phyloP scores from a whole-genome alignment of 2,797 vertebrate genomes.

The Lepilemur septentrionalis region DNA sequence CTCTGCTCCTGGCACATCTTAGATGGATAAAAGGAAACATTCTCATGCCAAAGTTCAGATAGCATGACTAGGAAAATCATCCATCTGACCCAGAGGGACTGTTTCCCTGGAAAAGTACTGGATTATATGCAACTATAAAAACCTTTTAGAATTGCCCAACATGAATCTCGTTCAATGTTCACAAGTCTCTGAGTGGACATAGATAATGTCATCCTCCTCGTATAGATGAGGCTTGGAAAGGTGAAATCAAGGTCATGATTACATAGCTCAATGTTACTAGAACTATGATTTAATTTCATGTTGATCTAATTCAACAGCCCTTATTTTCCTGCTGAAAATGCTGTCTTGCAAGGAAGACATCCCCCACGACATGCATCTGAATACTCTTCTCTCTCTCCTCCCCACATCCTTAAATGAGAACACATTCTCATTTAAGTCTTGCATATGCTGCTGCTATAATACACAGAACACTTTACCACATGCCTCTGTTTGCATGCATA shows the following conservation, averaged over 20 bases:
- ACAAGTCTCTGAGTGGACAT: not conserved
- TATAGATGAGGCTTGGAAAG: not conserved
- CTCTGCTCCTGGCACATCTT: conserved; percentile 18
- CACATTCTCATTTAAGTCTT: not conserved
- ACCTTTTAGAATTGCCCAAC: not conserved
- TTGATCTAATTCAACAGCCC: not conserved
- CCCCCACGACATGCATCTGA: not conserved
- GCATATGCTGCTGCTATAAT: not conserved
- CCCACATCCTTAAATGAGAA: not conserved
- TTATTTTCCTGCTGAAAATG: conserved; percentile 4
- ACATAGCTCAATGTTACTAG: not conserved
- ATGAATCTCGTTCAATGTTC: not conserved
- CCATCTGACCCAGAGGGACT: not conserved
- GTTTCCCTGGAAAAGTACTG: conserved; percentile 43
- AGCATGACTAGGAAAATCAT: conserved; percentile 28
- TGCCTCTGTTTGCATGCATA: not conserved
- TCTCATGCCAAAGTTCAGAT: conserved; percentile 46
- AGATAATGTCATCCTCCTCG: not conserved
- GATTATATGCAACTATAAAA: not conserved
- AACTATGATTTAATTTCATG: not conserved
- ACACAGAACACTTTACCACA: not conserved
- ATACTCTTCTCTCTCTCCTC: not conserved
- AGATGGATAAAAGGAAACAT: conserved; percentile 11
- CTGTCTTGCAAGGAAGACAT: not conserved
- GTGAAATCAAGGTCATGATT: not conserved